Percentiles rank a stretch among this genome's conserved stretches.
Evolutionary conservation across 35 echinoderm and acorn worm genomes (phyloP).

Genomic region (Patiria miniata): DNA sequence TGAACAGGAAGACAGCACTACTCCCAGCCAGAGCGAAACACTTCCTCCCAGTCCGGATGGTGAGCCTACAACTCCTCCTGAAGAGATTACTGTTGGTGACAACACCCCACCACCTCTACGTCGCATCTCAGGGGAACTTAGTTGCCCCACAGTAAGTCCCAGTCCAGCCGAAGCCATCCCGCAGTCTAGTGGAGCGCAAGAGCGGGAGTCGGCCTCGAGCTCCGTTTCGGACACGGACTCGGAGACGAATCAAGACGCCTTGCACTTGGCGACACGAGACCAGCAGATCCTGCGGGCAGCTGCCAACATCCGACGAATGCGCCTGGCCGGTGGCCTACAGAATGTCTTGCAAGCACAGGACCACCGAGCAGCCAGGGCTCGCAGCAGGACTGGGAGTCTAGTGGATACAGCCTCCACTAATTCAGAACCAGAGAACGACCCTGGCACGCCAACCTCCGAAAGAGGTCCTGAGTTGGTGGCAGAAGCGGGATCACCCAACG

Average conservation of each 20-base stretch:
- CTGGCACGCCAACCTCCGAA: neutral
- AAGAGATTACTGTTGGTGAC: neutral
- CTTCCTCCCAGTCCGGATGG: conserved; percentile 5
- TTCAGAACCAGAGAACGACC: neutral
- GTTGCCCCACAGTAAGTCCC: neutral
- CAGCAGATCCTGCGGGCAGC: conserved; percentile 81
- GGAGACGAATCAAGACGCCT: conserved; percentile 83
- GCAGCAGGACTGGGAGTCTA: conserved; percentile 25
- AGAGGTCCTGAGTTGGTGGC: neutral
- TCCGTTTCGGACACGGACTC: conserved; percentile 91
- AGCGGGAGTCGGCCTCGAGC: conserved; percentile 48
- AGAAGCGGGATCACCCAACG: neutral
- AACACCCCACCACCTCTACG: neutral
- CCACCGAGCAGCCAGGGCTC: conserved; percentile 28
- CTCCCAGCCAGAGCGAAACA: neutral
- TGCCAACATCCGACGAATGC: conserved; percentile 81
- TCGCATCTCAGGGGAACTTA: conserved; percentile 5
- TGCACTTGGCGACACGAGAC: conserved; percentile 56
- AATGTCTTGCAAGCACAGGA: conserved; percentile 42
- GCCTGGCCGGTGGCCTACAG: conserved; percentile 68
- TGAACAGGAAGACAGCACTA: neutral
- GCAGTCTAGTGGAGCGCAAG: neutral
- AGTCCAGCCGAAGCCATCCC: neutral
- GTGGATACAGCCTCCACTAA: neutral
- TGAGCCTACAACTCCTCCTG: conserved; percentile 7